Conservation (phyloP, 2,888 invertebrate species). For the Rhingia rostrata region DNA sequence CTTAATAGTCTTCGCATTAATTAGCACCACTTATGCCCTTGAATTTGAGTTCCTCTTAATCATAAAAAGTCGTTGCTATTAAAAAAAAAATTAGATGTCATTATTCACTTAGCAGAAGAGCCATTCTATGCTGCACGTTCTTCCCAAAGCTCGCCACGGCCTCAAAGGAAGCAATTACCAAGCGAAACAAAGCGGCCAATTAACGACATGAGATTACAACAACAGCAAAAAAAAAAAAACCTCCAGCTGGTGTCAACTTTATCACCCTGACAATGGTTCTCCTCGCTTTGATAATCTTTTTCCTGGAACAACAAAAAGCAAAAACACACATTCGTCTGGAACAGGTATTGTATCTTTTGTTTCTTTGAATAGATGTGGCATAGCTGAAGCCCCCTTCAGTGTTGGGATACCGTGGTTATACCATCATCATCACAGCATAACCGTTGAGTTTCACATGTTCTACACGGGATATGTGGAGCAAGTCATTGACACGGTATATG, state of each 20-base stretch:
- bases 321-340: slow-evolving; percentile 19
- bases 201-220: slow-evolving; percentile 45
- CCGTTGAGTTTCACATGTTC: slow-evolving; percentile 38
- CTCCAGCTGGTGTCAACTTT: slow-evolving; percentile 56
- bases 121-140: slow-evolving; percentile 20
- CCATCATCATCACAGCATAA: slow-evolving; percentile 1
- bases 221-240: neutral
- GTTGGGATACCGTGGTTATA: neutral
- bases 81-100: slow-evolving; percentile 52
- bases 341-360: slow-evolving; percentile 50
- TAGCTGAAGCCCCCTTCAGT: slow-evolving; percentile 11
- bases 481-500: slow-evolving; percentile 69
- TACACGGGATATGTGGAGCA: slow-evolving; percentile 57
- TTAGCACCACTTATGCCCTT: slow-evolving; percentile 17
- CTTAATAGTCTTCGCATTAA: slow-evolving; percentile 28
- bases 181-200: slow-evolving; percentile 65
- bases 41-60: neutral
- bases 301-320: slow-evolving; percentile 30
- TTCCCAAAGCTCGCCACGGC: neutral
- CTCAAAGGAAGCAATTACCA: slow-evolving; percentile 35
- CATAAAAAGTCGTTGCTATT: neutral
- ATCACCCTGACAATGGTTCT: slow-evolving; percentile 70
- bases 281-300: slow-evolving; percentile 53
- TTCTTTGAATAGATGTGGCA: slow-evolving; percentile 31
- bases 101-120: slow-evolving; percentile 67